Evolutionary conservation across 2,888 invertebrate genomes (phyloP), one percentile per base, ranked within the genome.

Genomic region (Meteorus colon): DNA sequence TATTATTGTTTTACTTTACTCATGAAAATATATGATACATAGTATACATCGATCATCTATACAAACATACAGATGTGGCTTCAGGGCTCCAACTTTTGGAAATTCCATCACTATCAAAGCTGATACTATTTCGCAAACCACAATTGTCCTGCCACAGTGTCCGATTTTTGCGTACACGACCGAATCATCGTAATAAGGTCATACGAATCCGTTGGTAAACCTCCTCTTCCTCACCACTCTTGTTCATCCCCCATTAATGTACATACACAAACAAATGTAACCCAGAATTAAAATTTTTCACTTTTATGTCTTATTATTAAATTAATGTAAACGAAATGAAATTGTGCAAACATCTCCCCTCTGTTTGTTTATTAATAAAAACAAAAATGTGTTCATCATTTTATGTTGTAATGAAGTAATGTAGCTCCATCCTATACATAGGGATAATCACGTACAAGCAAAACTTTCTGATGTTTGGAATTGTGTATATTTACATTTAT

Each of bases 71-170:
- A 16, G 19, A 59, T 68, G 34, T 62, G 10, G 16, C 48, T 45
- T 29, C 68, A 29, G 62, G 60, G 31, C 62, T 27, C 10, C 3
- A 75, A 75, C 70, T 75, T 51, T 31, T 4, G 37, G 65, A 70
- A 70, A 70, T 70, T 74, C 48, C 34, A 62, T 63, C 70, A 70
- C 60, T 60, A 59, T 70, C 70, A 41, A 10, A 37, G 55, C 60
- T 70, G 37, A 60, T 70, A 41, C 48, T 37, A 27, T 51, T 66
- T 60, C 55, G 45, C 19, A 55, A 60, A 60, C 68, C 68, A 69
- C 68, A 74, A 74, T 70, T 70, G 65, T 70, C 51, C 74, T 63
- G 16, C 63, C 63, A 45, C 55, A 63, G 65, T 65, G 63, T 75
- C 75, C 70, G 65, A 75, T 75, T 75, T 41, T 51, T 63, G 60